Evolutionary conservation across 2,888 invertebrate genomes (phyloP).

Genomic region (Drosophila macrothrix): DNA sequence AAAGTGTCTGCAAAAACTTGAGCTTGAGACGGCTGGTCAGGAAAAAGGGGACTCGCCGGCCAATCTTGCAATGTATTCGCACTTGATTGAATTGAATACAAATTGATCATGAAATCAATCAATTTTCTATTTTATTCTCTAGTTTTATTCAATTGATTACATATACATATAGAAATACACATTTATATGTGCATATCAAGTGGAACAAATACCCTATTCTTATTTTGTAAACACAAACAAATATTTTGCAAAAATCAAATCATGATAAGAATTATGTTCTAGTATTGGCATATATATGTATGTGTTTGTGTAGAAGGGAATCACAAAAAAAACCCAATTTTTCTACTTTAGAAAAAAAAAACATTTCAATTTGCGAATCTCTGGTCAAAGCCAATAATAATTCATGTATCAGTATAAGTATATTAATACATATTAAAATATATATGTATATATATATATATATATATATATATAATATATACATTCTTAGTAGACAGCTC

Average conservation of each 20-base stretch:
- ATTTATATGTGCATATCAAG: constrained; percentile 1
- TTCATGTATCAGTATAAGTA: background rate
- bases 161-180: constrained; percentile 20
- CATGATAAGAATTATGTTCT: constrained; percentile 4
- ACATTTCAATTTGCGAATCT: background rate
- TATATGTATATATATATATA: background rate
- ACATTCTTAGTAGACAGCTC: background rate
- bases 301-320: background rate
- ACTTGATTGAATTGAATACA: constrained; percentile 57
- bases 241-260: constrained; percentile 6
- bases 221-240: constrained; percentile 33
- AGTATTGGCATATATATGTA: background rate
- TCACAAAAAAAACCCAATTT: background rate
- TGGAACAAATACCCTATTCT: background rate
- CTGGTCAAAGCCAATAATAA: background rate
- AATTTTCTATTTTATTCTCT: constrained; percentile 43
- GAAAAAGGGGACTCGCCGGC: constrained; percentile 1
- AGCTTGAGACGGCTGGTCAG: constrained; percentile 30
- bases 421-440: background rate
- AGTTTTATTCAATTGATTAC: constrained; percentile 44
- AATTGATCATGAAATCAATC: constrained; percentile 71
- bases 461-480: background rate
- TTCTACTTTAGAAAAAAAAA: background rate
- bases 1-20: constrained; percentile 45
- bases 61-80: constrained; percentile 13